phyloP scores from a whole-genome alignment of 2,888 invertebrate genomes.

The Alsophila aescularia region DNA sequence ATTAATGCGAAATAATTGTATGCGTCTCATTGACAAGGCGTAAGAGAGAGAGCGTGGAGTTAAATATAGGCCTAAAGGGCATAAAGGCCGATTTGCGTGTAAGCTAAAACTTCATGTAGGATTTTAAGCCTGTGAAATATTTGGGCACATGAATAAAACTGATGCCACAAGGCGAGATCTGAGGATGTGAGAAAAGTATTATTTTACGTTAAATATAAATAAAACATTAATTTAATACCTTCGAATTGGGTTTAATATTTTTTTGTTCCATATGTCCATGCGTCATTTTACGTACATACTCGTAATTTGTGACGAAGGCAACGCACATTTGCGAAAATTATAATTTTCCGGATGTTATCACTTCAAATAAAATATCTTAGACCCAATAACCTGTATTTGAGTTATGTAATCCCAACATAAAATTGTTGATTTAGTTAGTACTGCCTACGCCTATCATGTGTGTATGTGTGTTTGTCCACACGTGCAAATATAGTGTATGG shows the following conservation, averaged over 20 bases:
- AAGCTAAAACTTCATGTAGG: no score
- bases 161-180: no score
- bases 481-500: conserved; percentile 54
- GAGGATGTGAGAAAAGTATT: no score
- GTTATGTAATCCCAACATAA: conserved; percentile 67
- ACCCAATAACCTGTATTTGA: conserved; percentile 69
- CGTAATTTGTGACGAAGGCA: background rate
- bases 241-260: background rate
- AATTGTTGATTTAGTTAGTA: conserved; percentile 59
- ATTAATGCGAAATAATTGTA: no score
- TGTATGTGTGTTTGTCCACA: conserved; percentile 46
- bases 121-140: no score
- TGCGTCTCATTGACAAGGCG: no score
- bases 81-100: no score
- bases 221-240: no score
- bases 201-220: no score
- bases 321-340: conserved; percentile 10
- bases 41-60: no score
- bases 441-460: conserved; percentile 51
- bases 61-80: no score
- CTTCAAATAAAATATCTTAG: conserved; percentile 47
- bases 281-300: background rate
- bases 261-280: background rate
- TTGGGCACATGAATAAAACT: no score
- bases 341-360: conserved; percentile 58